A percentile compares a stretch with the other conserved stretches of the same genome.
These are phyloP conservation scores for Globodera ellingtonae DNA, from an alignment of 1,140 invertebrate species.

Conservation along the genomic window DNA sequence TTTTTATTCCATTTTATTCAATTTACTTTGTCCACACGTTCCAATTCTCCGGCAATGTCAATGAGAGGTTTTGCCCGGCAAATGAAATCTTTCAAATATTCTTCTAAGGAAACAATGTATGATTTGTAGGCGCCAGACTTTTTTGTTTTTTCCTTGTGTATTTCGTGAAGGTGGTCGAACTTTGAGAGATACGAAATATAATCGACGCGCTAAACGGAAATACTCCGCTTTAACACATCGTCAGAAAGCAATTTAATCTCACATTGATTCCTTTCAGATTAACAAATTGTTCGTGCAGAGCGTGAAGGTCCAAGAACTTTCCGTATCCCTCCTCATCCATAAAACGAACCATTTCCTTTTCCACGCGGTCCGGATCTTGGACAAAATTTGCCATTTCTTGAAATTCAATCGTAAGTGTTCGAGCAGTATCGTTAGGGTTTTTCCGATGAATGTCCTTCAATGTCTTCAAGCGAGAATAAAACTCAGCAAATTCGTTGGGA, in stretches of 20 bases:
- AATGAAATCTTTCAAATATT: constrained; percentile 85
- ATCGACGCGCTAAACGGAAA: constrained; percentile 80
- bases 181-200: constrained; percentile 90
- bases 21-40: constrained; percentile 42
- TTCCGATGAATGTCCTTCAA: constrained; percentile 94
- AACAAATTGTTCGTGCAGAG: constrained; percentile 91
- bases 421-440: constrained; percentile 86
- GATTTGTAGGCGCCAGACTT: constrained; percentile 65
- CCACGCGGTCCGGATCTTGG: constrained; percentile 58
- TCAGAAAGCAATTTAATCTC: constrained; percentile 45
- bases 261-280: constrained; percentile 94
- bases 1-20: constrained; percentile 2
- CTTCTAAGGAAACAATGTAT: constrained; percentile 81
- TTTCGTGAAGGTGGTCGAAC: constrained; percentile 94
- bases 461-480: constrained; percentile 86
- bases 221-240: neutral
- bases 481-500: constrained; percentile 96
- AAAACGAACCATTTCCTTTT: constrained; percentile 77
- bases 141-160: constrained; percentile 74
- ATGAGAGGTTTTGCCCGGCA: constrained; percentile 85
- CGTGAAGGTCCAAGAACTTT: constrained; percentile 96
- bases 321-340: constrained; percentile 99
- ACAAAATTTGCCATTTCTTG: constrained; percentile 58
- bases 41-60: constrained; percentile 74
- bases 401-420: constrained; percentile 52